phyloP scores from a whole-genome alignment of 2,113 vertebrate species.

The Butorides virescens region DNA sequence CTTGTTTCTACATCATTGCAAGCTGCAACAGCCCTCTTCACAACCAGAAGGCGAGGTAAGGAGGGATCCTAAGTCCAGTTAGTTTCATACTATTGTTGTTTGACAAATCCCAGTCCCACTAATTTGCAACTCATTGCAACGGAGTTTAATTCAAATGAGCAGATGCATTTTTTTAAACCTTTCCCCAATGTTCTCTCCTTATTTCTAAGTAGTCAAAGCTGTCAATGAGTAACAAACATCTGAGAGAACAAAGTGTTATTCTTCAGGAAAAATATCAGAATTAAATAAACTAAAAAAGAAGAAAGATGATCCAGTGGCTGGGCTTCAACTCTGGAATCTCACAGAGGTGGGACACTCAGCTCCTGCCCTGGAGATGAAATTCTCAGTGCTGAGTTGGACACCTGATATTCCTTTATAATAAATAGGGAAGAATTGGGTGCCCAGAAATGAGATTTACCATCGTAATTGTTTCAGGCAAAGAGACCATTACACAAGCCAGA shows the following conservation, averaged over 20 bases:
- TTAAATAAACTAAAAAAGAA: not conserved
- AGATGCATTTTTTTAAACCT: not conserved
- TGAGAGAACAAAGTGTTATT: not conserved
- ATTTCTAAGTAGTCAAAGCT: not conserved
- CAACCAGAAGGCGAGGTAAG: fast-evolving
- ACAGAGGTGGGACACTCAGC: not conserved
- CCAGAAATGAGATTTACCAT: not conserved
- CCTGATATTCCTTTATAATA: not conserved
- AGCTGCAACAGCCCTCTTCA: not conserved
- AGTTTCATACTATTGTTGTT: not conserved
- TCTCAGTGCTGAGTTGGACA: not conserved
- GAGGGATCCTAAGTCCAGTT: not conserved
- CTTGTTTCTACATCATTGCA: not conserved
- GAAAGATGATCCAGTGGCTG: not conserved
- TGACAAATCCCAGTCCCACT: not conserved
- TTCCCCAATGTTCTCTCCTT: not conserved
- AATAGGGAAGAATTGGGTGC: not conserved
- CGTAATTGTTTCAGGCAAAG: not conserved
- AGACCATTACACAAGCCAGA: not conserved
- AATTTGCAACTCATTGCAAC: not conserved
- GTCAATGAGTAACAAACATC: not conserved
- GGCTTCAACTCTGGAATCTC: not conserved
- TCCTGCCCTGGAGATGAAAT: not conserved
- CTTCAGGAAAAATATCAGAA: not conserved
- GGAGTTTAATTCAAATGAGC: not conserved